A percentile compares a stretch with the other conserved stretches of the same genome.
Conservation (phyloP, 1,140 invertebrate genomes). For the Wasmannia auropunctata region DNA sequence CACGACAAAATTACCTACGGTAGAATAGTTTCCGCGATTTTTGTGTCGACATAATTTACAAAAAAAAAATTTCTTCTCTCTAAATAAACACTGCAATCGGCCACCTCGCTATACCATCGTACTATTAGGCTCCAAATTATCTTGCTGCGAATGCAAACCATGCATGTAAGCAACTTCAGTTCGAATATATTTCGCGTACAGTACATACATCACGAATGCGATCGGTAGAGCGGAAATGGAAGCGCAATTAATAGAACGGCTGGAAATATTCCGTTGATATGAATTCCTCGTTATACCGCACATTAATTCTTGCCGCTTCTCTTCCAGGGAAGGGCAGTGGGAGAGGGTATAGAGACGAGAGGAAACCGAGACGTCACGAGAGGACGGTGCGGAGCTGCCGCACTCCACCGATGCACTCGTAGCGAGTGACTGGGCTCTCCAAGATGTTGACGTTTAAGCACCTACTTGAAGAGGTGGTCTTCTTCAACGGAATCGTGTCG, state of each 20-base stretch:
- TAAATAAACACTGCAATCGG: conserved; percentile 2
- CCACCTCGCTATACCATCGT: neutral
- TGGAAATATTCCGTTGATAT: conserved; percentile 69
- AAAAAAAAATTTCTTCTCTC: conserved; percentile 9
- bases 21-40: neutral
- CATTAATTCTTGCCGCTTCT: conserved; percentile 69
- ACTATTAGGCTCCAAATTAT: conserved; percentile 12
- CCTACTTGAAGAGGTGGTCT: conserved; percentile 48
- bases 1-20: neutral
- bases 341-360: conserved; percentile 23
- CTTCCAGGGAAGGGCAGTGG: neutral
- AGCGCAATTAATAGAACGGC: conserved; percentile 61
- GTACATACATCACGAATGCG: neutral
- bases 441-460: conserved; percentile 52
- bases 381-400: conserved; percentile 53
- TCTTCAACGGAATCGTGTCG: conserved; percentile 56
- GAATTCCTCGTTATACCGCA: conserved; percentile 64
- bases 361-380: conserved; percentile 38
- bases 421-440: conserved; percentile 34
- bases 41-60: neutral
- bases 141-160: neutral
- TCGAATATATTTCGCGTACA: conserved; percentile 16
- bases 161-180: conserved; percentile 8
- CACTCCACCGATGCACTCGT: conserved; percentile 34
- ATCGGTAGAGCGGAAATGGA: conserved; percentile 40